phyloP scores from a whole-genome alignment of 2,113 vertebrate genomes.

The Corvus hawaiiensis region DNA sequence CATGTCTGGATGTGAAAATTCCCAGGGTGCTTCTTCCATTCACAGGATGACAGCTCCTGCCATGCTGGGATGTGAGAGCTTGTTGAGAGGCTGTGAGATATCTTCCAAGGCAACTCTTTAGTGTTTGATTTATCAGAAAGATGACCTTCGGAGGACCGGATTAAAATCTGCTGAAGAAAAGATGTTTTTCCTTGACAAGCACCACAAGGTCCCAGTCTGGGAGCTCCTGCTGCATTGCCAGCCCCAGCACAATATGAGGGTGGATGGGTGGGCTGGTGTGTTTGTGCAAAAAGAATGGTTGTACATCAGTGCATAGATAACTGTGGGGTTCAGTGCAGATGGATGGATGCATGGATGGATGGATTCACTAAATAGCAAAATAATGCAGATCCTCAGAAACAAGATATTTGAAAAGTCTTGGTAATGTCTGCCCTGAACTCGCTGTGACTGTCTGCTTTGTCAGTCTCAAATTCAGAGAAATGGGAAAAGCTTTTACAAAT shows the following conservation, averaged over 20 bases:
- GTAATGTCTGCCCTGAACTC: not conserved
- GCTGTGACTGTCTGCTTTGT: not conserved
- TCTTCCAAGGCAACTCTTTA: not conserved
- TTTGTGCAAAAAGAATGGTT: not conserved
- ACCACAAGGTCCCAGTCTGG: not conserved
- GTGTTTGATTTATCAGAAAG: conserved; percentile 19
- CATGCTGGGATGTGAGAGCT: not conserved
- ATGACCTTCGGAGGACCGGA: not conserved
- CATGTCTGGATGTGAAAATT: not conserved
- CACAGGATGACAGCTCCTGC: not conserved
- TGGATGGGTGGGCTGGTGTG: not conserved
- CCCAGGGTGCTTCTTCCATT: not conserved
- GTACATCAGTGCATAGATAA: not conserved
- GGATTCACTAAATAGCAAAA: not conserved
- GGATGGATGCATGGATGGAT: not conserved
- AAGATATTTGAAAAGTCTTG: not conserved
- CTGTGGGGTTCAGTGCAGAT: rapidly evolving
- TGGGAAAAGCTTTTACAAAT: conserved; percentile 12
- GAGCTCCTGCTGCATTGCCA: not conserved
- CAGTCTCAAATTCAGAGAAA: not conserved
- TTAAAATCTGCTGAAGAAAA: not conserved
- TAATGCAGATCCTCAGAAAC: not conserved
- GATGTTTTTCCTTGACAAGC: not conserved
- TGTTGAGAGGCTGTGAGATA: not conserved
- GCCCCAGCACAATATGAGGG: not conserved